Percentiles rank a stretch among this genome's conserved stretches.
Conservation (phyloP, 1,140 invertebrate species). For the Lanistes nyassanus region DNA sequence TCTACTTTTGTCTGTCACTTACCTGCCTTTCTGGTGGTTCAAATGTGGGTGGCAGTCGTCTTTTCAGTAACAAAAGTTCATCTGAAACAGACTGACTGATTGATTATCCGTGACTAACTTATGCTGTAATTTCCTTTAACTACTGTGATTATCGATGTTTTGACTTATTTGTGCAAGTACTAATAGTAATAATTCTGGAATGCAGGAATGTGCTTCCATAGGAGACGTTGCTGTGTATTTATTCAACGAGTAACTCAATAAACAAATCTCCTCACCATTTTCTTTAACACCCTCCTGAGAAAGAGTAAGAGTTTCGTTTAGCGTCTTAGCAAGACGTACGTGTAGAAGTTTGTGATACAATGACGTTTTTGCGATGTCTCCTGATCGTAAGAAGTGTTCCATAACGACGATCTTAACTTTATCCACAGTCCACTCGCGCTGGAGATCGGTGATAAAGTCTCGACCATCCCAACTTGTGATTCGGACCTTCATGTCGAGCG, state of each 20-base stretch:
- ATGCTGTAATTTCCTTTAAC: not conserved
- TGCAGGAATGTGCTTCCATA: no score
- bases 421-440: slow-evolving; percentile 63
- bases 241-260: not conserved
- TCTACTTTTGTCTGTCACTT: not conserved
- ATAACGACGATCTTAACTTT: slow-evolving; percentile 64
- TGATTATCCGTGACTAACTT: not conserved
- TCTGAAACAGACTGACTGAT: slow-evolving; percentile 52
- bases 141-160: not conserved
- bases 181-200: not conserved
- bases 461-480: slow-evolving; percentile 61
- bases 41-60: slow-evolving; percentile 49
- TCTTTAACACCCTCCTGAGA: slow-evolving; percentile 60
- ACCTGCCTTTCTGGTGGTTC: slow-evolving; percentile 47
- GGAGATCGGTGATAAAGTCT: slow-evolving; percentile 54
- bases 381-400: slow-evolving; percentile 55
- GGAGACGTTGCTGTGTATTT: no score
- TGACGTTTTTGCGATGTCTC: slow-evolving; percentile 61
- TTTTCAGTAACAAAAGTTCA: slow-evolving; percentile 63
- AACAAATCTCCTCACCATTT: slow-evolving; percentile 50
- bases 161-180: not conserved
- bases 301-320: slow-evolving; percentile 59
- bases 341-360: slow-evolving; percentile 64
- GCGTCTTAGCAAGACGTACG: slow-evolving; percentile 53
- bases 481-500: slow-evolving; percentile 58